Evolutionary conservation across 1,140 invertebrate genomes (phyloP), one percentile per base, ranked within the genome.

Genomic region (Drosophila quadrilineata): DNA sequence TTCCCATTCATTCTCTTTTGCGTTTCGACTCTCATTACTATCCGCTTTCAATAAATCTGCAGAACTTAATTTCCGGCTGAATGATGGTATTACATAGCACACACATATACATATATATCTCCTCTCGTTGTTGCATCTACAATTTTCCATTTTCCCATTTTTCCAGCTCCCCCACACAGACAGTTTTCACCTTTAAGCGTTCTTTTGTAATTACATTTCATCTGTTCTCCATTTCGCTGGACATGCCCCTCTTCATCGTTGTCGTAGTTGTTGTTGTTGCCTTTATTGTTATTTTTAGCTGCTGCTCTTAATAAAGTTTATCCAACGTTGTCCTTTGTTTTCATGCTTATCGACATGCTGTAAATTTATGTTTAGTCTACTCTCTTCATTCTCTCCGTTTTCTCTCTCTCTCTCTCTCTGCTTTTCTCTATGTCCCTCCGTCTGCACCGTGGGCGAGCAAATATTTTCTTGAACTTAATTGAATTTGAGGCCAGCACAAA

Each of bases 1-100:
- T 10, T 50, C 21, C 17, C 16, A 35, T 16, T 50, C 35, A 9
- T 36, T 69, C 54, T 48, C 14, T 53, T 35, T 14, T 22, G 45
- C 52, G n/a, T n/a, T n/a, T 53, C 26, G 52, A 59, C 75, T 80
- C 76, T 85, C 77, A 84, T 84, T 88, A 86, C 82, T 88, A 85
- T 88, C 87, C 87, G 86, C 74, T 88, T 84, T 88, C 86, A 88
- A 88, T 88, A 88, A 88, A 88, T 88, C 87, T 88, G 62, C 65
- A 72, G 73, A 88, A 88, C 79, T 88, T 88, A 88, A 88, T 88
- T 88, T 88, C 87, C 87, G 86, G 77, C 75, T 76, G 84, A 88
- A 82, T 79, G 79, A 86, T 73, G 66, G 57, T 67, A 71, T 59
- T 59, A 77, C 12, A n/a, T 12, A 8, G 24, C 12, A 9, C 16